These are phyloP conservation scores for Lasioglossum albipes DNA, from an alignment of 1,140 invertebrate species.

Conservation along the genomic window DNA sequence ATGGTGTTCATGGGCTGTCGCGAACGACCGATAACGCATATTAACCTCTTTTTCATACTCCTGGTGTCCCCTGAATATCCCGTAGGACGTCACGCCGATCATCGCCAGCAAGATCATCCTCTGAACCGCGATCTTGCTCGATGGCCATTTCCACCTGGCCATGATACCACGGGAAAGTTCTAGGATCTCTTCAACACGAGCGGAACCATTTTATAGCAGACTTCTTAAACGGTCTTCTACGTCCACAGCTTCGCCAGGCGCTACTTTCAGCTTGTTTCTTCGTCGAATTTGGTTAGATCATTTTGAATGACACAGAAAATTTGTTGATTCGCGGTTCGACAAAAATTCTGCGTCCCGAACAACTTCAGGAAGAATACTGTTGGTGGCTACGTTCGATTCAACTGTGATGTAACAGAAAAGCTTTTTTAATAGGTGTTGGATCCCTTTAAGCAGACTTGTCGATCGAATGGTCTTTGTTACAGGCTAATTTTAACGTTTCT, in stretches of 20 bases:
- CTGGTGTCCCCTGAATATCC: conserved; percentile 55
- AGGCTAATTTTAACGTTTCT: too few relatives aligned
- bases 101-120: conserved; percentile 50
- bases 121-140: conserved; percentile 51
- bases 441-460: too few relatives aligned
- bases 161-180: conserved; percentile 15
- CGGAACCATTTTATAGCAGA: neutral
- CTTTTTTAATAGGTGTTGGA: too few relatives aligned
- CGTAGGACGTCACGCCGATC: conserved; percentile 50
- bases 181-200: neutral
- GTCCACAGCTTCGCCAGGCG: too few relatives aligned
- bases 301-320: neutral
- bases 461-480: too few relatives aligned
- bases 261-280: too few relatives aligned
- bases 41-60: conserved; percentile 62
- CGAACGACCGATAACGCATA: neutral
- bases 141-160: conserved; percentile 34
- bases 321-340: neutral
- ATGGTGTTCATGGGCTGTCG: neutral
- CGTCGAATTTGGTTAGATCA: too few relatives aligned
- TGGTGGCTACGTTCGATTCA: neutral
- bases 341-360: neutral
- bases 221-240: too few relatives aligned
- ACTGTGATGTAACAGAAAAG: too few relatives aligned
- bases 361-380: neutral